Base-by-base conservation (phyloP, 2,797 vertebrate species). In the Pantherophis alleghaniensis region DNA sequence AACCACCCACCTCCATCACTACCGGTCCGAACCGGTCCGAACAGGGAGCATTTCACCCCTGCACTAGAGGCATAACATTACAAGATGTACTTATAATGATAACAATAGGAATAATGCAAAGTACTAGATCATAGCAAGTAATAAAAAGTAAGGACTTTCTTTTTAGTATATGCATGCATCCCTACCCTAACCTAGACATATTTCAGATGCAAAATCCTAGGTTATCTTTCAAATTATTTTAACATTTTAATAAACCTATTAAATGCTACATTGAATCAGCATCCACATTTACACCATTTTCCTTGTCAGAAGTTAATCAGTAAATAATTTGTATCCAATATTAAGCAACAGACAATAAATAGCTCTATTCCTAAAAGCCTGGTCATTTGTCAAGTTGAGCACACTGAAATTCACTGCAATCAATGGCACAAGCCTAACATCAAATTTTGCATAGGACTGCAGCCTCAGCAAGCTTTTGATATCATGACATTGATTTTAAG, bases 401-500 rank as follows among this genome's bases (percentile, higher is more conserved):
- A 18, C 28, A 42, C 16, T 26, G 24, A 66, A 55, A 3, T 24
- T 22, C n/a, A 63, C 57, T 37, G 14, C 55, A 92, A 61, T 79
- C 42, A 61, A 56, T 55, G 28, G 28, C 4, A 1, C 10, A 63
- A 63, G 47, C 47, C n/a, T 55, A 90, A 86, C 24, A 37, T 32
- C 7, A 37, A 90, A 86, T 74, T 88, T 60, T 86, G 14, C n/a
- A 20, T 26, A 63, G 51, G 16, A 56, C 42, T 90, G 32, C 13
- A 86, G n/a, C 13, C 74, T 55, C 22, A 4, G 7, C 20, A 56
- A 28, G n/a, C 24, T 0, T 24, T 93, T 5, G 90, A 93, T 90
- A 88, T 93, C 90, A 26, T 56, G 60, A 0, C 93, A 95, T 92
- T 91, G 91, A 93, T 96, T 57, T 94, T 89, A 94, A 95, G 79